phyloP scores from a whole-genome alignment of 2,113 vertebrate species.

The Brachyhypopomus occidentalis region DNA sequence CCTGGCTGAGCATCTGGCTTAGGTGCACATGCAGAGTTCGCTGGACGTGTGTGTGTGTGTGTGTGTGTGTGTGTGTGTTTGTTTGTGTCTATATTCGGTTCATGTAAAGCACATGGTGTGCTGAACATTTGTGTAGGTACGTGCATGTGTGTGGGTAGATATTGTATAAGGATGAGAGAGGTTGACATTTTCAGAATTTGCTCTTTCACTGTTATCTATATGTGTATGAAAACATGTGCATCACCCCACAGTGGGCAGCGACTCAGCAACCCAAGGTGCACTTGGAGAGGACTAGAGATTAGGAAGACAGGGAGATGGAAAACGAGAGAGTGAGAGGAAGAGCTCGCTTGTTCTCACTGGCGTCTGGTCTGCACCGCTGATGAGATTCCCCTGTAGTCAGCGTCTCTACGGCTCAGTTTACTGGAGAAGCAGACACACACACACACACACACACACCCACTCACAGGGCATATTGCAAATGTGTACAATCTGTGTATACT shows the following conservation, averaged over 20 bases:
- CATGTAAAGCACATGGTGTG: too few relatives aligned
- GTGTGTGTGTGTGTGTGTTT: slow-evolving; percentile 18
- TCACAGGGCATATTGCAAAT: slow-evolving; percentile 13
- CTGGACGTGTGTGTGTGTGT: slow-evolving; percentile 4
- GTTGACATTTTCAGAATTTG: too few relatives aligned
- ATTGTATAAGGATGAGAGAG: too few relatives aligned
- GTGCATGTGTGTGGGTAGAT: too few relatives aligned
- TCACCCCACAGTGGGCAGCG: slow-evolving; percentile 22
- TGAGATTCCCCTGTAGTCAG: slow-evolving; percentile 77
- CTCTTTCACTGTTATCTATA: too few relatives aligned
- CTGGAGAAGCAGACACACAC: slow-evolving; percentile 56
- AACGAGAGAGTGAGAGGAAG: slow-evolving; percentile 53
- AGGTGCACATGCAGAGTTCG: not conserved
- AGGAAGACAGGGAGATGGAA: slow-evolving; percentile 40
- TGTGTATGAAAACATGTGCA: not conserved
- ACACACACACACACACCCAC: slow-evolving; percentile 42
- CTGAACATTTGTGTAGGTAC: too few relatives aligned
- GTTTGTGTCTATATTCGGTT: not conserved
- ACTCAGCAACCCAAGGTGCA: slow-evolving; percentile 56
- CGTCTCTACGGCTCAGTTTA: slow-evolving; percentile 77
- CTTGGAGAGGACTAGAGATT: slow-evolving; percentile 53
- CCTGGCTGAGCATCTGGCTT: not conserved
- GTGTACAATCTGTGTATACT: slow-evolving; percentile 13
- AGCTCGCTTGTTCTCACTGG: slow-evolving; percentile 69
- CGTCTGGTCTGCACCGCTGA: slow-evolving; percentile 72